phyloP scores from a whole-genome alignment of 2,113 vertebrate genomes.

The Atrichornis clamosus region DNA sequence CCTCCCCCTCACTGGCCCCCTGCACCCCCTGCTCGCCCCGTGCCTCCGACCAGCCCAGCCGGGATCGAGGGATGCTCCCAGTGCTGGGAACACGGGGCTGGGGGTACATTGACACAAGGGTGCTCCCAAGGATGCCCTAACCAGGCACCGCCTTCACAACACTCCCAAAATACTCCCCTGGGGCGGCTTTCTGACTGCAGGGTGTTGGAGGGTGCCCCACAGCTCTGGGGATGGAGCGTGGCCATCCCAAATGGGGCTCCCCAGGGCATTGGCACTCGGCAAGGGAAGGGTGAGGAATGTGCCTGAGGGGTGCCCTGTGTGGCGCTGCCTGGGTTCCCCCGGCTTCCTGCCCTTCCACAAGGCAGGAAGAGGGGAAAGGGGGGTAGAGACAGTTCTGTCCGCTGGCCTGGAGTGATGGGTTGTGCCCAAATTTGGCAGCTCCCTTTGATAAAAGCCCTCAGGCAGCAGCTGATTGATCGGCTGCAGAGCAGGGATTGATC shows the following conservation, averaged over 20 bases:
- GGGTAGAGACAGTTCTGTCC: too few species aligned
- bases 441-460: not conserved
- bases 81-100: rapidly evolving
- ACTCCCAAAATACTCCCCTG: not conserved
- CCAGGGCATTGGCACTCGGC: rapidly evolving
- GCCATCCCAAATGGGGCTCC: not conserved
- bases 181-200: not conserved
- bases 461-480: not conserved
- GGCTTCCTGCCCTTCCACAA: not conserved
- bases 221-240: not conserved
- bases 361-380: rapidly evolving
- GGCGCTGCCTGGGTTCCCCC: not conserved
- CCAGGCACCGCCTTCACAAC: not conserved
- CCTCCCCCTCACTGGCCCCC: not conserved
- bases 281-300: rapidly evolving
- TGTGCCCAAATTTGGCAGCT: not conserved
- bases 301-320: rapidly evolving
- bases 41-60: not conserved
- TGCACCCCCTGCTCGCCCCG: rapidly evolving
- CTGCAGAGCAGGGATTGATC: constrained; percentile 20
- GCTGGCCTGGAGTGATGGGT: rapidly evolving
- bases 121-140: not conserved
- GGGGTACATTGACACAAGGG: not conserved
- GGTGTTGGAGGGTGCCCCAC: not conserved
- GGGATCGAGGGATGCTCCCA: not conserved